Conservation (phyloP, 2,888 invertebrate species). For the Caenorhabditis sp. region DNA sequence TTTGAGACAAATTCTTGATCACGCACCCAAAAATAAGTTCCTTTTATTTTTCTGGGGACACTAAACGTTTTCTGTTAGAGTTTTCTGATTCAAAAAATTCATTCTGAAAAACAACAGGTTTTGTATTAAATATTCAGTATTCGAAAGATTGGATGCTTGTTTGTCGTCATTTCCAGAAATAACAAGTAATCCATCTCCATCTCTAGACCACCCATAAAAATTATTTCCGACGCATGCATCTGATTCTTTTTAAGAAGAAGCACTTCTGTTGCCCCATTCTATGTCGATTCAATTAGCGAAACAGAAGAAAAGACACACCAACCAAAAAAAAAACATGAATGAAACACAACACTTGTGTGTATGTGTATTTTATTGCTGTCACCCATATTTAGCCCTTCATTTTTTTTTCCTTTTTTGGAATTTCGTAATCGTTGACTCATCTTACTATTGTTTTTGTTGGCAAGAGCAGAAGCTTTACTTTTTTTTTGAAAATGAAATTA, state of each 20-base stretch:
- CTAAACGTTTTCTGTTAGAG: too few species aligned
- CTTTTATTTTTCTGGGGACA: too few species aligned
- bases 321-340: not conserved
- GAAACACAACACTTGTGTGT: not conserved
- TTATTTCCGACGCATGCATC: slow-evolving; percentile 9
- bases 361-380: not conserved
- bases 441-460: not conserved
- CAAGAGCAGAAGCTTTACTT: not conserved
- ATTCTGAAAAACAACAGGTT: too few species aligned
- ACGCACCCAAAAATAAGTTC: too few species aligned
- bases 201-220: not conserved
- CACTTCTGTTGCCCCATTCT: not conserved
- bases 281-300: not conserved
- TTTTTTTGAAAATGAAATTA: not conserved
- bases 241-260: not conserved
- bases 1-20: too few species aligned
- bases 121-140: too few species aligned
- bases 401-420: not conserved
- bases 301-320: not conserved
- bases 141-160: too few species aligned
- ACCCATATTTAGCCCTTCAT: not conserved
- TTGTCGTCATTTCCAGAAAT: too few species aligned
- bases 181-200: not conserved
- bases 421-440: not conserved
- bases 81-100: too few species aligned